Evolutionary conservation across 2,113 vertebrate species (phyloP).

Genomic region (Erythrocercus mccallii): DNA sequence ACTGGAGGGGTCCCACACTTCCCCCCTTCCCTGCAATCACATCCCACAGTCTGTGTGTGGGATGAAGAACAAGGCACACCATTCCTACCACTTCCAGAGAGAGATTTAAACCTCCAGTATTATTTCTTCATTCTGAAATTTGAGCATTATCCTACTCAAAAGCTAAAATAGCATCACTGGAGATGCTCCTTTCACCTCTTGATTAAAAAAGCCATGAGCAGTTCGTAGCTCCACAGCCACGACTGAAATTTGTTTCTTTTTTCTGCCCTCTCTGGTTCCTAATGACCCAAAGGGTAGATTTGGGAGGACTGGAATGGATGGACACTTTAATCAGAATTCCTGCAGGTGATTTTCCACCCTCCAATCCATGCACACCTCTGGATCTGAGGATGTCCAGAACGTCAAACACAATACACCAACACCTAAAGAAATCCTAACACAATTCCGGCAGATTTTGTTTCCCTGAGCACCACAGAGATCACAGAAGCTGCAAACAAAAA

Average conservation of each 20-base stretch:
- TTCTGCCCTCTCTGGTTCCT: not conserved
- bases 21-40: not conserved
- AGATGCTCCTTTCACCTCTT: not conserved
- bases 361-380: not conserved
- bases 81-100: not conserved
- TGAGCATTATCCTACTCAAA: not conserved
- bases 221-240: not conserved
- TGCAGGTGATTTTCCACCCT: not conserved
- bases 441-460: not conserved
- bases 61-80: not conserved
- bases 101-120: not conserved
- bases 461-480: not conserved
- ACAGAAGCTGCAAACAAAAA: not conserved
- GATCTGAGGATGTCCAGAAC: not conserved
- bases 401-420: accelerated
- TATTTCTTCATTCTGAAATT: not conserved
- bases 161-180: not conserved
- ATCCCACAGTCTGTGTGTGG: not conserved
- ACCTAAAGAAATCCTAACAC: not conserved
- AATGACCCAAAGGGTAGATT: not conserved
- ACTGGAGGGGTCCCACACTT: not conserved
- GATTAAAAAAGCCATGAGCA: not conserved
- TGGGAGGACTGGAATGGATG: accelerated
- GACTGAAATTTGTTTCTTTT: not conserved
- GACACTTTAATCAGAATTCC: not conserved